These are phyloP conservation scores for Frieseomelitta varia DNA, from an alignment of 1,140 invertebrate genomes.

Conservation along the genomic window DNA sequence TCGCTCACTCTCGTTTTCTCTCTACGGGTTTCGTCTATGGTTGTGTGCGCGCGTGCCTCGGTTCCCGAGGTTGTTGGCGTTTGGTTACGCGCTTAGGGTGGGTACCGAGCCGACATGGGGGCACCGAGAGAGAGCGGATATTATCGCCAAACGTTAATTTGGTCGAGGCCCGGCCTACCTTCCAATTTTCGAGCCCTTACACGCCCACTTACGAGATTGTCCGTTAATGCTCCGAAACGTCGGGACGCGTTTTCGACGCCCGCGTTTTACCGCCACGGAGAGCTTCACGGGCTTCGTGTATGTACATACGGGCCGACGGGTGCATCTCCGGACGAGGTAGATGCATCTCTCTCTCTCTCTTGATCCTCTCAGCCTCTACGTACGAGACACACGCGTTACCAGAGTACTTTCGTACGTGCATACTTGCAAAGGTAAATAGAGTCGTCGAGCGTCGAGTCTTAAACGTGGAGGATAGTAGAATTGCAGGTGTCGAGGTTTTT, in stretches of 20 bases:
- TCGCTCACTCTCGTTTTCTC: not conserved
- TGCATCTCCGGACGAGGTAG: not conserved
- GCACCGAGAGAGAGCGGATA: constrained; percentile 78
- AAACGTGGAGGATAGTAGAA: not conserved
- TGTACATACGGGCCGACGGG: not conserved
- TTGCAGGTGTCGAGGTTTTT: not conserved
- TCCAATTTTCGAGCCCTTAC: constrained; percentile 82
- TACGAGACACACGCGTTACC: not conserved
- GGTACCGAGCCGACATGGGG: constrained; percentile 53
- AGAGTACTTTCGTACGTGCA: not conserved
- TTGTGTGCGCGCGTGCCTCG: constrained; percentile 41
- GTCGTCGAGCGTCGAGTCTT: not conserved
- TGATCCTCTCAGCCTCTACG: not conserved
- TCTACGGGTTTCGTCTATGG: not conserved
- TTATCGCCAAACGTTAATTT: constrained; percentile 83
- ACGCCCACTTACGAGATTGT: constrained; percentile 82
- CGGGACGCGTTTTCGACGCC: constrained; percentile 75
- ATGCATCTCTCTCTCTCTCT: not conserved
- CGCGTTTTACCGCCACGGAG: constrained; percentile 61
- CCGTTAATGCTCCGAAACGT: constrained; percentile 79
- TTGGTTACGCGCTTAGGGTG: constrained; percentile 59
- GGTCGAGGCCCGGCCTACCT: constrained; percentile 80
- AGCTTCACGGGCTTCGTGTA: constrained; percentile 11
- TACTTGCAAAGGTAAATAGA: not conserved
- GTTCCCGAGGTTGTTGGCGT: constrained; percentile 55